A percentile compares a stretch with the other conserved stretches of the same genome.
phyloP scores from a whole-genome alignment of 92 coral and sea anemone species.

The Siderastrea radians region DNA sequence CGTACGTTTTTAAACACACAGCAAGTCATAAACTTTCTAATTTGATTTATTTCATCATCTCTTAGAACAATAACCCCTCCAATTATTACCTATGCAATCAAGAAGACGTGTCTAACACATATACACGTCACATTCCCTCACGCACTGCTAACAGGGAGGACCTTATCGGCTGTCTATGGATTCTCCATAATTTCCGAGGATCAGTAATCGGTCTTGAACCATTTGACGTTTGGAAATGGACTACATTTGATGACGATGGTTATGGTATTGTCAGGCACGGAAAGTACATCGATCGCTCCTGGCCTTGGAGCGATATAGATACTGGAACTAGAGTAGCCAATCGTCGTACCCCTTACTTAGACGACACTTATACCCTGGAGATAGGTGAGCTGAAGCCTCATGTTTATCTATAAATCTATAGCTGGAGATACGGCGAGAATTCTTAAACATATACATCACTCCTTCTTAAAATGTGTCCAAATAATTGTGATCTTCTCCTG shows the following conservation, averaged over 20 bases:
- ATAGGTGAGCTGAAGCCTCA: neutral
- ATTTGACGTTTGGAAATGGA: constrained; percentile 6
- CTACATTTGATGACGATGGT: neutral
- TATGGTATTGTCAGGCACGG: constrained; percentile 1
- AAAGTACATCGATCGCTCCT: neutral
- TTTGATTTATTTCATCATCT: neutral
- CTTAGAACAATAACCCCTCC: neutral
- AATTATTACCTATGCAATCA: neutral
- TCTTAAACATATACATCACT: too few species aligned
- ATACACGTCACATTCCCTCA: neutral
- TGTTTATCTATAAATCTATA: too few species aligned
- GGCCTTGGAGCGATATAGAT: neutral
- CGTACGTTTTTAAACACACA: neutral
- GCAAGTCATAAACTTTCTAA: neutral
- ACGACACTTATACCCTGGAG: constrained; percentile 8
- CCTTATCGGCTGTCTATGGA: neutral
- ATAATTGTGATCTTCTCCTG: too few species aligned
- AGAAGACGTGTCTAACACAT: neutral
- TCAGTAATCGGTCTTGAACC: constrained; percentile 5
- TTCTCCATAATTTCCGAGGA: neutral
- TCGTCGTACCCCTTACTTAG: neutral
- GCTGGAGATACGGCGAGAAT: too few species aligned
- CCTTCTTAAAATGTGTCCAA: too few species aligned
- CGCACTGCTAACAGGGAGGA: neutral
- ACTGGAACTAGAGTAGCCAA: neutral